These are phyloP conservation scores for Erythrocebus patas DNA, from an alignment of 2,113 vertebrate genomes.

Conservation along the genomic window DNA sequence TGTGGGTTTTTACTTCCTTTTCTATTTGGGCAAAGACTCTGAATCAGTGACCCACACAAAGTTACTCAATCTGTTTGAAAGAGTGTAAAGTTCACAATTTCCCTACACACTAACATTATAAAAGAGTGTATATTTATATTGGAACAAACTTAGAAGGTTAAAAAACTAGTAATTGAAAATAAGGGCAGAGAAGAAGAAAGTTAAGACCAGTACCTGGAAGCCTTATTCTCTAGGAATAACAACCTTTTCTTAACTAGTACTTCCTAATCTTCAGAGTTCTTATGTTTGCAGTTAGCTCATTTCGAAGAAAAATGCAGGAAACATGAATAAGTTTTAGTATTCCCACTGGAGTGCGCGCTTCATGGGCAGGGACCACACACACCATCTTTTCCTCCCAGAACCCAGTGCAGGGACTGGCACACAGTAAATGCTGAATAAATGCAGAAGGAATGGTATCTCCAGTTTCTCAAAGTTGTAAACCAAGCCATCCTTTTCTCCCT, in stretches of 20 bases:
- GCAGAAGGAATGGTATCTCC: not conserved
- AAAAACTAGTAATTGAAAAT: not conserved
- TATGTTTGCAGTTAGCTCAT: not conserved
- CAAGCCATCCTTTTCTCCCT: not conserved
- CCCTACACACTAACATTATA: not conserved
- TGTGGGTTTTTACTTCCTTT: not conserved
- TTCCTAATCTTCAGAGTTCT: not conserved
- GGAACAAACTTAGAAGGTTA: not conserved
- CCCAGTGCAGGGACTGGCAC: not conserved
- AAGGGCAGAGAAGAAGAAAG: not conserved
- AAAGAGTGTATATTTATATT: conserved; percentile 19
- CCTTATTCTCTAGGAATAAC: not conserved
- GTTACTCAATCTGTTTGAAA: conserved; percentile 33
- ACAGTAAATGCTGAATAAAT: not conserved
- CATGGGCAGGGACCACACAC: too few relatives aligned
- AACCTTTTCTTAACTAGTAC: not conserved
- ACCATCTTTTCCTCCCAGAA: not conserved
- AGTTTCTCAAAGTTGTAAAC: not conserved
- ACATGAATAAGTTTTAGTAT: not conserved
- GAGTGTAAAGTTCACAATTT: conserved; percentile 56
- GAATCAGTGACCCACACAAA: not conserved
- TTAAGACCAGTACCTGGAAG: not conserved
- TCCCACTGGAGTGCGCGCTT: not conserved
- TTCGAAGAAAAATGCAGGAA: not conserved
- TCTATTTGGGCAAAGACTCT: not conserved